These are phyloP conservation scores for Latrodectus hesperus DNA, from an alignment of 2,888 invertebrate species.

Conservation along the genomic window DNA sequence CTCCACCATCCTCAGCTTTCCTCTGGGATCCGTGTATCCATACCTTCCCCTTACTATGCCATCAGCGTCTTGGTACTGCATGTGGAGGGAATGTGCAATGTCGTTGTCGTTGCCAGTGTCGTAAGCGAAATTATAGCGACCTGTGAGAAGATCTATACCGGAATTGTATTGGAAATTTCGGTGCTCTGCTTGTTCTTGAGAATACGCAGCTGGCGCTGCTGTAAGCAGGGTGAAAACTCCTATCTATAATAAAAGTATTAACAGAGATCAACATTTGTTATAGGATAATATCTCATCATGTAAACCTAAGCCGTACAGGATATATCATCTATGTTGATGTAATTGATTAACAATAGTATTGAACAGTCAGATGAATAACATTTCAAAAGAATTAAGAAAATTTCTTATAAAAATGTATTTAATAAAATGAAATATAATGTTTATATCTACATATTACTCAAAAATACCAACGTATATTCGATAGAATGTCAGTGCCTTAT, in stretches of 20 bases:
- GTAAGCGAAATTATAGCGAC: constrained; percentile 71
- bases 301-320: no score
- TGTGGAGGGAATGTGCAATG: constrained; percentile 70
- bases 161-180: constrained; percentile 70
- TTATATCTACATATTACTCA: no score
- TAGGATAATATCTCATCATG: no score
- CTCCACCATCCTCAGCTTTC: constrained; percentile 67
- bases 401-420: no score
- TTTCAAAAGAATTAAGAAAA: no score
- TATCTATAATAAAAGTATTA: constrained; percentile 13
- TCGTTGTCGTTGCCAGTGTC: constrained; percentile 69
- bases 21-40: constrained; percentile 71
- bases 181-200: constrained; percentile 48
- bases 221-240: background rate
- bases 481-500: no score
- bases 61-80: constrained; percentile 69
- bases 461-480: no score
- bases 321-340: no score
- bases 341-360: no score
- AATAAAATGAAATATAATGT: no score
- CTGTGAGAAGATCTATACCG: constrained; percentile 61
- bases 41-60: constrained; percentile 70
- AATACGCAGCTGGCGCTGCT: background rate
- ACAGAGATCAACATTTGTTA: background rate
- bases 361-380: no score